These are phyloP conservation scores for Drosophila cardini DNA, from an alignment of 1,140 invertebrate genomes.

Conservation along the genomic window DNA sequence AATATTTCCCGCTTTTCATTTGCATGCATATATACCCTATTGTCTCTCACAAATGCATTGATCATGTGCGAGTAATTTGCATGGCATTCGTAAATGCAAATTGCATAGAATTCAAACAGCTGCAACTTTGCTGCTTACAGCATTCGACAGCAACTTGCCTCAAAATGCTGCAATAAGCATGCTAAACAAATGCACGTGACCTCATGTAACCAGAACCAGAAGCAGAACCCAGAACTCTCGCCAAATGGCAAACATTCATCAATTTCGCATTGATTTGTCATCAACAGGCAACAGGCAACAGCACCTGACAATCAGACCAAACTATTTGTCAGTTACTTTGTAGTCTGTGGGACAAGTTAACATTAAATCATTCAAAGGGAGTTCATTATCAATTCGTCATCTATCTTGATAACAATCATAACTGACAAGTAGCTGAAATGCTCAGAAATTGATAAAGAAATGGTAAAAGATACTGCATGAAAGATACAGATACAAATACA, in stretches of 20 bases:
- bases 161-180: slow-evolving; percentile 77
- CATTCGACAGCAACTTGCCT: slow-evolving; percentile 2
- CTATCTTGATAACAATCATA: no score
- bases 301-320: slow-evolving; percentile 14
- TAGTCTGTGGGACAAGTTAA: background rate
- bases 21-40: slow-evolving; percentile 61
- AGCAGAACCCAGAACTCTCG: background rate
- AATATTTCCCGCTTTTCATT: slow-evolving; percentile 74
- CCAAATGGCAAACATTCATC: slow-evolving; percentile 51
- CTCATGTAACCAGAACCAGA: no score
- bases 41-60: slow-evolving; percentile 20
- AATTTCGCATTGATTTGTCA: slow-evolving; percentile 70
- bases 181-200: slow-evolving; percentile 64
- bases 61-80: slow-evolving; percentile 49
- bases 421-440: no score
- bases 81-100: slow-evolving; percentile 55
- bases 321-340: slow-evolving; percentile 7
- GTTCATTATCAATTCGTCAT: no score
- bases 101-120: slow-evolving; percentile 39
- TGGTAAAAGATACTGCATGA: no score
- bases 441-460: no score
- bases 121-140: slow-evolving; percentile 10
- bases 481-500: no score
- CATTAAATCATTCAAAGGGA: background rate
- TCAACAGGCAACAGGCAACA: no score